Conservation (phyloP, 2,113 vertebrate genomes). For the Agapornis roseicollis region DNA sequence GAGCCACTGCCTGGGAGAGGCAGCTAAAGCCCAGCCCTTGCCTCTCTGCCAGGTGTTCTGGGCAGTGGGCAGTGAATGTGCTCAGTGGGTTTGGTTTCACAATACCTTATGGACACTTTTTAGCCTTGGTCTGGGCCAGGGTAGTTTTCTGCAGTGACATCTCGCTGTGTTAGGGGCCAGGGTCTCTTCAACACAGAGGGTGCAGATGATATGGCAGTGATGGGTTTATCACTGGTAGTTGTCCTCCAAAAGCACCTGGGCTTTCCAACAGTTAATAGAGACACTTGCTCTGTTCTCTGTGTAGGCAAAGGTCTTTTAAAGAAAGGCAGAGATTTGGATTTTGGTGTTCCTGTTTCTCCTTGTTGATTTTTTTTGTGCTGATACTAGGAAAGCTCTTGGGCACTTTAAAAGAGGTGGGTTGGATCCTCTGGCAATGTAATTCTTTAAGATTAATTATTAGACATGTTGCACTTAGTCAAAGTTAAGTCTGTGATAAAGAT, state of each 20-base stretch:
- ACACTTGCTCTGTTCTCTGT: not conserved
- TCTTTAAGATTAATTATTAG: not conserved
- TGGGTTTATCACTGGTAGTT: not conserved
- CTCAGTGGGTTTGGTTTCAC: not conserved
- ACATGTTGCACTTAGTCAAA: not conserved
- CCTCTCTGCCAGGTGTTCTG: not conserved
- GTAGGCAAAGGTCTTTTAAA: not conserved
- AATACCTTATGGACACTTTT: not conserved
- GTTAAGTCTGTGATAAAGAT: not conserved
- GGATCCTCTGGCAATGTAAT: not conserved
- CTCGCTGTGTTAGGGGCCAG: not conserved
- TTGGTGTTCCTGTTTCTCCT: not conserved
- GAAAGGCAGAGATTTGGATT: not conserved
- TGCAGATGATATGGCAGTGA: rapidly evolving
- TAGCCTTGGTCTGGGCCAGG: not conserved
- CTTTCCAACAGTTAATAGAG: not conserved
- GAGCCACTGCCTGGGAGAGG: not conserved
- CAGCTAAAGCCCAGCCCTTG: not conserved
- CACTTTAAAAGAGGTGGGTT: not conserved
- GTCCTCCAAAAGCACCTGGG: not conserved
- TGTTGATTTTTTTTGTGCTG: not conserved
- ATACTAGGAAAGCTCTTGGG: not conserved
- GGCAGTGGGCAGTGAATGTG: not conserved
- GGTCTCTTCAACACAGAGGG: not conserved
- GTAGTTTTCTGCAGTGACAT: not conserved